Base-by-base conservation (phyloP, 2,888 invertebrate genomes). In the Eupithecia tripunctaria region DNA sequence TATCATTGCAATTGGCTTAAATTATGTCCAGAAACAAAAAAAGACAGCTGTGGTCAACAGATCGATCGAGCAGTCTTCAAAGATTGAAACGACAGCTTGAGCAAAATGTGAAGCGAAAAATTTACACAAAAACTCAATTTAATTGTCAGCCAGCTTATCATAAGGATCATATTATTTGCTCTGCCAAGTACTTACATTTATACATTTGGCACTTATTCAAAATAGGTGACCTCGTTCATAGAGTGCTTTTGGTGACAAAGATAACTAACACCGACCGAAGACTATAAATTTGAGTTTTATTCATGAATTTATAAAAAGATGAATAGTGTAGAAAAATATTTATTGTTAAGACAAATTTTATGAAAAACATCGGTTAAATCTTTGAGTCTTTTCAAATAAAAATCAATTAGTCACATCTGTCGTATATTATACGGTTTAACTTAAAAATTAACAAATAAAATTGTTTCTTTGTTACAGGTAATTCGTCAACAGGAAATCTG, bases 391-490 rank as follows among this genome's bases (percentile, higher is more conserved):
- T 73, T 68, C 32, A 70, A 63, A 71, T 73, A 56, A 70, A 65
- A 51, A 70, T 70, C 70, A 75, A 73, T 77, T 74, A 71, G 60
- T 70, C 51, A 70, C 66, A 73, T 75, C 75, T 76, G 75, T 65
- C 71, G 60, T 69, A 1, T 47, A 73, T 79, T 68, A 74, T 67
- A 73, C 73, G 70, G 66, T 68, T 72, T 71, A 71, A 78, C 75
- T 77, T 75, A 27, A 75, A 80, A 80, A 80, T 80, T 81, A 81
- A 80, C 82, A 81, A 82, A 82, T 83, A 82, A 85, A 80, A 81
- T 83, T 76, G 78, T 79, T 79, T 85, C 83, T 86, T 88, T 90
- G 87, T 92, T 91, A 76, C 89, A 92, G 91, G 91, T 91, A 91
- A 90, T 86, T 86, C 82, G 82, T 79, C 81, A 81, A 81, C 84